phyloP scores from a whole-genome alignment of 2,888 invertebrate genomes.

The Malthinus seriepunctatus region DNA sequence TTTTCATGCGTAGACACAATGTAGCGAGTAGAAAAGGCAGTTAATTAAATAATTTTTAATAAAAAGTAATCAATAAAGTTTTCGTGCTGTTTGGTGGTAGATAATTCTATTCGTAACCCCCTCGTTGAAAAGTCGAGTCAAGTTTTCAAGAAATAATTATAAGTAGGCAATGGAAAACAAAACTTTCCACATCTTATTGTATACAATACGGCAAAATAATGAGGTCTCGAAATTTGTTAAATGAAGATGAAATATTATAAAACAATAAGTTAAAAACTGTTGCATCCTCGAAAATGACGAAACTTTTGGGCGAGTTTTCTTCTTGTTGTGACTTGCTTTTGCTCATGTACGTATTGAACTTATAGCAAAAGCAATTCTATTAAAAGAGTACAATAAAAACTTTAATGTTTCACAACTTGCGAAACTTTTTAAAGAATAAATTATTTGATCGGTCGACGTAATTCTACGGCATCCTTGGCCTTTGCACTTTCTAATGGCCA shows the following conservation, averaged over 20 bases:
- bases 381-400: slow-evolving; percentile 21
- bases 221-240: slow-evolving; percentile 10
- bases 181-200: no score
- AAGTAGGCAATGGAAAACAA: no score
- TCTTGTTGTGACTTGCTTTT: no score
- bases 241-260: slow-evolving; percentile 9
- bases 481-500: slow-evolving; percentile 47
- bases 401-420: slow-evolving; percentile 29
- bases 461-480: slow-evolving; percentile 41
- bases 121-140: no score
- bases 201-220: background rate
- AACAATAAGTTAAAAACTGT: slow-evolving; percentile 27
- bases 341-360: slow-evolving; percentile 3
- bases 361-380: slow-evolving; percentile 30
- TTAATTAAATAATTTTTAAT: no score
- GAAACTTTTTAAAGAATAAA: slow-evolving; percentile 26
- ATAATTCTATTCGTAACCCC: no score
- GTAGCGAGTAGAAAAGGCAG: no score
- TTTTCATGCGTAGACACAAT: no score
- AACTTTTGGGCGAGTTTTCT: slow-evolving; percentile 31
- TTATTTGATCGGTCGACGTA: slow-evolving; percentile 27
- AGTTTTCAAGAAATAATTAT: no score
- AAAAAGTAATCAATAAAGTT: no score
- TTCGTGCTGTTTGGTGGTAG: no score
- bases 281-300: slow-evolving; percentile 31